Conservation (phyloP, 2,113 vertebrate genomes). For the Sapayoa aenigma region DNA sequence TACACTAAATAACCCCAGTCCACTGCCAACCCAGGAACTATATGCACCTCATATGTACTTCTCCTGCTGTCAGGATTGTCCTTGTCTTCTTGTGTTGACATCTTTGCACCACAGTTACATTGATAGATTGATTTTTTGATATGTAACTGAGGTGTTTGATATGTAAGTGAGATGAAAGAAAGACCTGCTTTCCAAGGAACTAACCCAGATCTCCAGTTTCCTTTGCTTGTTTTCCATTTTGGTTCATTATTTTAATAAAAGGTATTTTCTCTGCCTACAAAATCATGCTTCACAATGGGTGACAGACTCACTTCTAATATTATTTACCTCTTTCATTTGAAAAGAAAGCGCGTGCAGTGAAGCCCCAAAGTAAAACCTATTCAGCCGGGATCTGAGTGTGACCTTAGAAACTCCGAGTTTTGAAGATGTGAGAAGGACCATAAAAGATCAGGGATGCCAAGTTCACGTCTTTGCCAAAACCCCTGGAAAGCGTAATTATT, state of each 20-base stretch:
- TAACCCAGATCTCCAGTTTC: not conserved
- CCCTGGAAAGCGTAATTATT: not conserved
- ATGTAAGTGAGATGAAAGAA: not conserved
- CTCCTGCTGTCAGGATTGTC: not conserved
- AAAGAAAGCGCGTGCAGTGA: not conserved
- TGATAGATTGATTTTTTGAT: not conserved
- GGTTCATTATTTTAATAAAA: not conserved
- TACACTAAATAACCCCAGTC: not conserved
- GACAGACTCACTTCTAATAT: not conserved
- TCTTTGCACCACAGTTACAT: not conserved
- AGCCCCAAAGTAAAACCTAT: not conserved
- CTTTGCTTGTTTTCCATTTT: not conserved
- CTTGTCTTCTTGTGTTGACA: not conserved
- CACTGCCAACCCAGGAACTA: too few relatives aligned
- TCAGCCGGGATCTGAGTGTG: not conserved
- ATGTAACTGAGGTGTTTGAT: not conserved
- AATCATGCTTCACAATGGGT: not conserved
- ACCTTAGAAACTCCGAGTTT: not conserved
- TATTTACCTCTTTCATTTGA: not conserved
- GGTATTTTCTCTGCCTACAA: not conserved
- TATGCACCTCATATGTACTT: too few relatives aligned
- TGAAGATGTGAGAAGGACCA: not conserved
- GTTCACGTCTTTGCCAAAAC: not conserved
- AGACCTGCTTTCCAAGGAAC: not conserved
- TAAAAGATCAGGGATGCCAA: not conserved